Base-by-base conservation (phyloP, 2,113 vertebrate genomes). In the Sinocyclocheilus anophthalmus region DNA sequence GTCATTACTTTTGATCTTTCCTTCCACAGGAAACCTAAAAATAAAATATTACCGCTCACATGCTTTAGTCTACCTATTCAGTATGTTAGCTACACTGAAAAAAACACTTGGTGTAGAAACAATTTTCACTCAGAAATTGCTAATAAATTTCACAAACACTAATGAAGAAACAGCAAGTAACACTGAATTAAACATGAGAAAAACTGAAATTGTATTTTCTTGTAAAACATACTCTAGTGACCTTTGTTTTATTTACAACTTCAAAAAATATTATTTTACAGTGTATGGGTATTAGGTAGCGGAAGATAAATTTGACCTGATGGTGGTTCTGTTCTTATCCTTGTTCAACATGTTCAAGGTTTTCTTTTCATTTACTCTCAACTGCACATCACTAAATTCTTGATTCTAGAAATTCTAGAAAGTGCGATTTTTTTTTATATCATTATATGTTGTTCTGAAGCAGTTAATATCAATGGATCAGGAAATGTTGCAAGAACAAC, bases 1-100 rank as follows among this genome's bases (percentile, higher is more conserved):
- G 94, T 99, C 95, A 92, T 92, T 97, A 89, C 94, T 97, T 96
- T 96, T 98, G 93, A 99, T 98, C 91, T 96, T 99, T 91, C 98
- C 98, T 24, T 96, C 95, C 91, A 99, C 93, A 45, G 98, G 97
- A 95, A 96, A 99, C 93, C 98, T 99, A 88, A 6, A 88, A 76
- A 93, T 0, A 26, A 53, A 67, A 85, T 53, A 67, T 39, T 55
- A 55, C 50, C 8, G 20, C 18, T 42, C 13, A 33, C 33, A n/a
- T 37, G 5, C 3, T 55, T 80, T 61, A 61, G 18, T 61, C 3
- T 39, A 70, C 16, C 33, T 39, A 39, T 61, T n/a, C 57, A 61
- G n/a, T 4, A 18, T 5, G 16, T 55, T 6, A 18, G 53, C 78
- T 12, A 89, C 59, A 84, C 3, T 18, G 16, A 48, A 13, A 55